phyloP scores from a whole-genome alignment of 2,113 vertebrate species.

The Clupea harengus region DNA sequence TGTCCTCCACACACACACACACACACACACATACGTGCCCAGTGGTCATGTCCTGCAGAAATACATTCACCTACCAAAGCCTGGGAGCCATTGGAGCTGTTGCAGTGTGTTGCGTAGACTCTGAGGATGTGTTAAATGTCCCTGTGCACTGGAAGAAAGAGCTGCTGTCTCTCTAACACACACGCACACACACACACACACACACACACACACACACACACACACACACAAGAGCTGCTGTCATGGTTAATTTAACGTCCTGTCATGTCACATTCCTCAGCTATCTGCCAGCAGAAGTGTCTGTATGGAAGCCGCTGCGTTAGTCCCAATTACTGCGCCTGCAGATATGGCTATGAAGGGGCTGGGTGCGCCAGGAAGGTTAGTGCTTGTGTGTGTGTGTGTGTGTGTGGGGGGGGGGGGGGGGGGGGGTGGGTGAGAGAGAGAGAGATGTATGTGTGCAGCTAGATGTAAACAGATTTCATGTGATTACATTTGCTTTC shows the following conservation, averaged over 20 bases:
- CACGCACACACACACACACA: too few species aligned
- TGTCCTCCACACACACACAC: too few species aligned
- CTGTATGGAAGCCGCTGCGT: slow-evolving; percentile 65
- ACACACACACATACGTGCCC: too few species aligned
- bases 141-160: not conserved
- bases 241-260: not conserved
- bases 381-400: slow-evolving; percentile 34
- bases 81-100: not conserved
- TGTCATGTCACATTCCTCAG: slow-evolving; percentile 36
- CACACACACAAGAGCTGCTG: not conserved
- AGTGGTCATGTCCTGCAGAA: too few species aligned
- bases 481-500: too few species aligned
- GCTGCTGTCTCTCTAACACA: too few species aligned
- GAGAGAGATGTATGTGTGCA: too few species aligned
- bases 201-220: too few species aligned
- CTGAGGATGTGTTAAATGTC: not conserved
- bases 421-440: not conserved
- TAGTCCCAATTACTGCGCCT: slow-evolving; percentile 73
- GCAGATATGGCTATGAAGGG: slow-evolving; percentile 61
- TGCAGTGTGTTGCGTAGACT: not conserved
- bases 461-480: too few species aligned
- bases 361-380: slow-evolving; percentile 64
- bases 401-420: not conserved
- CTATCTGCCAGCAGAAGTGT: slow-evolving; percentile 66
- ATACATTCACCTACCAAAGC: not conserved